Base-by-base conservation (phyloP, 2,888 invertebrate species). In the Carterocephalus palaemon region DNA sequence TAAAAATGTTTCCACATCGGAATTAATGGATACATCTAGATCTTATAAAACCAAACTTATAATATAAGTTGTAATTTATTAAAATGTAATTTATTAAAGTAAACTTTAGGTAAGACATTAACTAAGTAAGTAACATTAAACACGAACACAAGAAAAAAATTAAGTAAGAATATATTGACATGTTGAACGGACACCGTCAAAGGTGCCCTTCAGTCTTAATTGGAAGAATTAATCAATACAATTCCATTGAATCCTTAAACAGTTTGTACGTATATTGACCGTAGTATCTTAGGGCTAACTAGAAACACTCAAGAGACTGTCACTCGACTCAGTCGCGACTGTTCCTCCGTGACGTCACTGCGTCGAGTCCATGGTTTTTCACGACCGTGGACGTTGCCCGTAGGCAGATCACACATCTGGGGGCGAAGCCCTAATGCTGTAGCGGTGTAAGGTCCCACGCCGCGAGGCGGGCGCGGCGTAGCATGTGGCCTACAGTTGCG, bases 301-400 rank as follows among this genome's bases (percentile, higher is more conserved):
- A 32, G 23, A 26, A 31, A 42, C 36, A 46, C 40, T 28, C 19
- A 16, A 40, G 31, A 22, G 20, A 34, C 5, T 20, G 31, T 37
- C 43, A 41, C 45, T 40, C 39, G 37, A 3, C 62, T 63, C 57
- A 55, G 23, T 57, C 57, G 57, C 28, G 15, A n/a, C n/a, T n/a
- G n/a, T n/a, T n/a, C 12, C 5, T 4, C 23, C 23, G 19, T 33
- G 41, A 42, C 41, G 24, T 42, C 41, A 33, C 41, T 33, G n/a
- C n/a, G n/a, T 26, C 33, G 17, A 23, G 41, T 74, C 76, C 77
- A 66, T 52, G 77, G 78, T 70, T 62, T 80, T 80, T 82, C 83
- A 84, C 68, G 62, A 67, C 82, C 79, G 56, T 66, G 76, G 68
- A 72, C 65, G 46, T 51, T 54, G 57, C 64, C 55, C 57, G 61